phyloP scores from a whole-genome alignment of 2,888 invertebrate species.

The Dorcus hopei region DNA sequence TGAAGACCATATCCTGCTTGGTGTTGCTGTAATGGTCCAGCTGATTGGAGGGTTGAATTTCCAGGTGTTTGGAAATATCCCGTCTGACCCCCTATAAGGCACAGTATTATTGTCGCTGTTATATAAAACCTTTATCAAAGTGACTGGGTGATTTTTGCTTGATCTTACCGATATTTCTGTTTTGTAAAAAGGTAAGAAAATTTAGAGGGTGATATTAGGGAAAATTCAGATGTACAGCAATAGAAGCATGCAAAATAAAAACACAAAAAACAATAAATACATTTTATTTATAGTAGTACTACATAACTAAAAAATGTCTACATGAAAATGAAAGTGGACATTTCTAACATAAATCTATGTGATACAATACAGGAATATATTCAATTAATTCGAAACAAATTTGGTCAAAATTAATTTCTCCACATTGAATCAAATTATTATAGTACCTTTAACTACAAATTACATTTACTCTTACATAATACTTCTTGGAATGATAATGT shows the following conservation, averaged over 20 bases:
- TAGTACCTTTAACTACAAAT: background rate
- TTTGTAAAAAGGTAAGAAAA: no score
- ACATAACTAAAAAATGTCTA: conserved; percentile 2
- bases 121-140: background rate
- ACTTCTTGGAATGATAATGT: background rate
- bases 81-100: conserved; percentile 48
- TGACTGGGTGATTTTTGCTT: background rate
- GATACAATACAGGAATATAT: background rate
- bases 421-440: background rate
- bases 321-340: conserved; percentile 6
- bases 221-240: background rate
- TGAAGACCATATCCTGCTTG: conserved; percentile 51
- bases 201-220: background rate
- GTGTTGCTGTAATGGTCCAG: conserved; percentile 44
- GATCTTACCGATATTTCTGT: no score
- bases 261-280: conserved; percentile 18
- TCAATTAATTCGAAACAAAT: background rate
- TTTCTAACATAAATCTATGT: background rate
- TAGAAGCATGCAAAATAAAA: conserved; percentile 14
- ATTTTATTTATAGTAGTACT: conserved; percentile 13
- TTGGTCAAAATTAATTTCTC: background rate
- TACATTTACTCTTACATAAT: background rate
- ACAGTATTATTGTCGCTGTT: conserved; percentile 2
- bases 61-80: conserved; percentile 53
- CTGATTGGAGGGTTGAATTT: conserved; percentile 48